These are phyloP conservation scores for Escarpia spicata DNA, from an alignment of 2,888 invertebrate genomes.

Conservation along the genomic window DNA sequence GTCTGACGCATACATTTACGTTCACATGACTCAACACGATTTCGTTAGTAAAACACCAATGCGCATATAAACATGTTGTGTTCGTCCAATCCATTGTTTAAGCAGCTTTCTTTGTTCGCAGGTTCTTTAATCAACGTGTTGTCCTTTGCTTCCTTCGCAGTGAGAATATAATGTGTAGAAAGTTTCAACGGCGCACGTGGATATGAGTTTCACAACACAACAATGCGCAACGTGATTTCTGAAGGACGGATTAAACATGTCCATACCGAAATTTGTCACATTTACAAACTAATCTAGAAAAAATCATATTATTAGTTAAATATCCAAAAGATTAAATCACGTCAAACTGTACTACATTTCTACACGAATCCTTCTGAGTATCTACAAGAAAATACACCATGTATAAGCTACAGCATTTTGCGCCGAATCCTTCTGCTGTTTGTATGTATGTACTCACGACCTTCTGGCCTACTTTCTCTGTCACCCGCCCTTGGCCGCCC, in stretches of 20 bases:
- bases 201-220: neutral
- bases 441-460: neutral
- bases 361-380: neutral
- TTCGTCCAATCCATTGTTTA: too few species aligned
- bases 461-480: neutral
- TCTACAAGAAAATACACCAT: too few species aligned
- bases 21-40: too few species aligned
- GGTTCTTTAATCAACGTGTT: too few species aligned
- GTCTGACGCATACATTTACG: too few species aligned
- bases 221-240: neutral
- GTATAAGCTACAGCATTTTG: too few species aligned
- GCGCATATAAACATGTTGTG: too few species aligned
- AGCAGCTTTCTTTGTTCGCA: too few species aligned
- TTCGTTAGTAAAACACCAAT: too few species aligned
- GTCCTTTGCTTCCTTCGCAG: too few species aligned
- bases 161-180: too few species aligned
- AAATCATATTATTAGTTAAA: neutral
- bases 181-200: neutral
- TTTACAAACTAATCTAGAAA: neutral
- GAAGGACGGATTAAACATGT: neutral
- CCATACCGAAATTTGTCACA: neutral
- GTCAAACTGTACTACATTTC: neutral
- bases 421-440: too few species aligned
- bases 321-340: neutral
- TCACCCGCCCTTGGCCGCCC: neutral